Base-by-base conservation (phyloP, 2,797 vertebrate genomes). In the Sphaeramia orbicularis region DNA sequence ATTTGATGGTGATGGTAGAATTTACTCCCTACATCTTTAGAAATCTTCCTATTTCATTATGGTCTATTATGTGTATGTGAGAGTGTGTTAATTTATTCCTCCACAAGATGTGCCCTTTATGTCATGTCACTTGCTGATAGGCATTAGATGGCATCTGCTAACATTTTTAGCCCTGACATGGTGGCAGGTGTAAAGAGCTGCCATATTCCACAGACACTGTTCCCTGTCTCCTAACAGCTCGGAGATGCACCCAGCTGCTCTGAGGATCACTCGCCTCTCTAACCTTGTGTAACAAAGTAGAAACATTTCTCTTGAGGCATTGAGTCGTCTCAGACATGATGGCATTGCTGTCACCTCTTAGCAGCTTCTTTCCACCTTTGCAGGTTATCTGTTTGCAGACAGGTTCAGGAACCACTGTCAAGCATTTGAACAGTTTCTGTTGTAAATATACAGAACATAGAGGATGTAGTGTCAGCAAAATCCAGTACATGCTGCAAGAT, bases 111-210 rank as follows among this genome's bases (percentile, higher is more conserved):
- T 64, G 41, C 9, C 63, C 10, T 52, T 76, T 21, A 19, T 55
- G 50, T 66, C 38, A 55, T 21, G 32, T 55, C 40, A 60, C 32
- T 24, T 49, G 32, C 16, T 74, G 40, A 77, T 51, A 52, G 55
- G 42, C 14, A 9, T 67, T 32, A 50, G 24, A 51, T 24, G 30
- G 19, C 13, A 52, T 5, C 13, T 0, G 12, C 21, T 55, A 42
- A 75, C 48, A 64, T 57, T 27, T 44, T 65, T 40, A 54, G n/a
- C 57, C 32, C 43, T 55, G 67, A 62, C 74, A 48, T 2, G 36
- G 4, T 69, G 71, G 49, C 77, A 71, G 71, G 24, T 66, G 48
- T 63, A 83, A 83, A 12, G 1, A 69, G 71, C 53, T 18, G 64
- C 63, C 11, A 8, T 50, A 53, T 13, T 71, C 48, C 53, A 30